Base-by-base conservation (phyloP, 2,113 vertebrate species). In the Dicaeum eximium region DNA sequence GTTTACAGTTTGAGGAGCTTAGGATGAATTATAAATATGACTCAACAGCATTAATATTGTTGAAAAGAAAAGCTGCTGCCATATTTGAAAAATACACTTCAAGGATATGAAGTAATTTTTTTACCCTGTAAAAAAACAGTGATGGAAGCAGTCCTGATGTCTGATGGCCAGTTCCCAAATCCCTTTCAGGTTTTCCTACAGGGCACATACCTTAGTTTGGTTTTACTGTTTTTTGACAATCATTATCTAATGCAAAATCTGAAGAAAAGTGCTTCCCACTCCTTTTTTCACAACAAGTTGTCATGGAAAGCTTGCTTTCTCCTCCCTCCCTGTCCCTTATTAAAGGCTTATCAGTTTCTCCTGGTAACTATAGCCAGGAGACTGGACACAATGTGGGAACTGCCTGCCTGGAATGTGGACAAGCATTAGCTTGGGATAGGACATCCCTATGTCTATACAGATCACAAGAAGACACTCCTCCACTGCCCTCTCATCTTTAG, bases 21-120 rank as follows among this genome's bases (percentile, higher is more conserved):
- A 90, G 78, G 66, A 33, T 56, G 84, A 95, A 87, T 95, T 95
- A 92, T 62, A 89, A 92, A 90, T 75, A 87, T 82, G 81, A 96
- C 70, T 96, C 88, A 93, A 88, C 61, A 82, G 23, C n/a, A 82
- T 80, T 94, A 82, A 77, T 58, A 57, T 19, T 75, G 44, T 48
- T 92, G 28, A 87, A 87, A 72, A 87, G 65, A 85, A 89, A 96
- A 90, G 21, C 18, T 75, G 40, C 6, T 65, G 45, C 37, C 48
- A 42, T 87, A 37, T 85, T 92, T 65, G 50, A 74, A 67, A 93
- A 81, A 93, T 37, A 40, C 7, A 21, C 17, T 51, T 85, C 23
- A 80, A 73, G 23, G 23, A 71, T 71, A 19, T 58, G 44, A 60
- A 81, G 8, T n/a, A 90, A 65, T 80, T 21, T 28, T 85, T 71